Evolutionary conservation across 2,113 vertebrate genomes (phyloP).

Genomic region (Nothobranchius kuhntae): DNA sequence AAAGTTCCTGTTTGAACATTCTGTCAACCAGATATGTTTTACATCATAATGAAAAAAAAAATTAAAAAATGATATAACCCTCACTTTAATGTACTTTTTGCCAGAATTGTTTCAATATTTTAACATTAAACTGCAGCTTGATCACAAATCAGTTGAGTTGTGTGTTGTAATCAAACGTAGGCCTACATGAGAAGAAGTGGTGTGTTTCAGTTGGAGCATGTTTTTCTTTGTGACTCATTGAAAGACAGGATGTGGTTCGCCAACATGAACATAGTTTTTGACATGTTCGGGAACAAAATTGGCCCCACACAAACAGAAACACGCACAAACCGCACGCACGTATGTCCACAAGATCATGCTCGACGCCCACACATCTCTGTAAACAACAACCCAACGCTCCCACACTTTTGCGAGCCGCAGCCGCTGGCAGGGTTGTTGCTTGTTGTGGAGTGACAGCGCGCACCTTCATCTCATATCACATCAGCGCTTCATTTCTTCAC

Average conservation of each 20-base stretch:
- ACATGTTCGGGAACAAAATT: constrained; percentile 58
- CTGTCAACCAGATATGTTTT: constrained; percentile 15
- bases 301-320: constrained; percentile 55
- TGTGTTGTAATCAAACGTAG: constrained; percentile 14
- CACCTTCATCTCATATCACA: constrained; percentile 55
- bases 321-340: constrained; percentile 47
- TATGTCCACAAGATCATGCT: constrained; percentile 59
- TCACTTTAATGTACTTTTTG: too few relatives aligned
- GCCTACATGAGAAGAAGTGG: neutral
- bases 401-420: constrained; percentile 60
- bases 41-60: neutral
- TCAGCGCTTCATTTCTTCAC: constrained; percentile 45
- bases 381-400: constrained; percentile 68
- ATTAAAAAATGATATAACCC: too few relatives aligned
- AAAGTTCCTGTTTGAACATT: constrained; percentile 6
- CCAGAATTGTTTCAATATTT: neutral
- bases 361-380: constrained; percentile 61
- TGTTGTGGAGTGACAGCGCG: constrained; percentile 45
- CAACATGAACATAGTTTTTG: constrained; percentile 49
- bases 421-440: constrained; percentile 43
- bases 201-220: constrained; percentile 35
- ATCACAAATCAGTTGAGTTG: constrained; percentile 6
- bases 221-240: constrained; percentile 58
- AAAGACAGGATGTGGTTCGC: constrained; percentile 66
- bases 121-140: neutral